Evolutionary conservation across 2,113 vertebrate species (phyloP), one percentile per base, ranked within the genome.

Genomic region (Butorides virescens): DNA sequence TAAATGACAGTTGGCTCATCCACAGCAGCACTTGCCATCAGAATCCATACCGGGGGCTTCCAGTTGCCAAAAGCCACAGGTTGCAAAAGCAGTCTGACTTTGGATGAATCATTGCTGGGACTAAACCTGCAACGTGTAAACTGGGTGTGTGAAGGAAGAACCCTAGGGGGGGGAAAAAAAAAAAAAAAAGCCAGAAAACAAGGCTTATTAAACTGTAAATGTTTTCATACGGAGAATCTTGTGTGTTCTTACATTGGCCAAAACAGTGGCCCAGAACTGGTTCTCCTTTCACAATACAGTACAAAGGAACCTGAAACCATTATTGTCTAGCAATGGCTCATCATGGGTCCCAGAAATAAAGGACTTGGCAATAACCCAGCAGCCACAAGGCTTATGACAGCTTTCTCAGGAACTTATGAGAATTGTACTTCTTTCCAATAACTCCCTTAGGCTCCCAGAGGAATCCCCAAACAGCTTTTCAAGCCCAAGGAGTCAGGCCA

Each of bases 311-410:
- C 66, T 44, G 53, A 93, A 94, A 87, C 83, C 76, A 66, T 76
- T 93, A 83, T 79, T 95, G 88, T 80, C 78, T 50, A 85, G 80
- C 50, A 87, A 50, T 61, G 73, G 70, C 49, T 82, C 89, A 73
- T 90, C 59, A 4, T 23, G 84, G 42, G 66, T 63, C 70, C 87
- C 77, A 95, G 14, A 71, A 91, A 94, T 68, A 91, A 88, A 91
- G 78, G 74, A 15, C 10, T 49, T 96, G 77, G 74, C 93, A 86
- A 81, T 76, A 95, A 82, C 39, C 92, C 94, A 92, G 78, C 77
- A 97, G 91, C 89, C 92, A 87, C 96, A 76, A 92, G 91, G 58
- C 53, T 95, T 90, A 76, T 16, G 53, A 88, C 94, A 95, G 86
- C 62, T 85, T 93, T 92, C 83, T 68, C 52, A 87, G 44, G 39